phyloP scores from a whole-genome alignment of 1,140 invertebrate genomes.

The Zaprionus vittiger region DNA sequence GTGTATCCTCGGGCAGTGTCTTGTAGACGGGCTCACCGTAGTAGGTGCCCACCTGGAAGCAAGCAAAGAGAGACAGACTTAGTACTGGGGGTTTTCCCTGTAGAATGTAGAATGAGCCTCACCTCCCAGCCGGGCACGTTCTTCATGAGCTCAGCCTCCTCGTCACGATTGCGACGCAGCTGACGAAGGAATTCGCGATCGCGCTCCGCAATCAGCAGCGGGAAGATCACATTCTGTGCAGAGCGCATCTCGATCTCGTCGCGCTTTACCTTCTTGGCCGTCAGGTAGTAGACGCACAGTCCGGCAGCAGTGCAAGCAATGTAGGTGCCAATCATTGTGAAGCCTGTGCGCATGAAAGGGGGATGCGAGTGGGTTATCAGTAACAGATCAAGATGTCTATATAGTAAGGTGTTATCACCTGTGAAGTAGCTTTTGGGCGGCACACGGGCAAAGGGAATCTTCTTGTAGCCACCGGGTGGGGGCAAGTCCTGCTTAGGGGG shows the following conservation, averaged over 20 bases:
- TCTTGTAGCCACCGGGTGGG: constrained; percentile 92
- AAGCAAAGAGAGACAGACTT: neutral
- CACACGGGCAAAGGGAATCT: constrained; percentile 89
- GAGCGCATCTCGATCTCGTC: constrained; percentile 90
- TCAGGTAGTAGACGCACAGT: constrained; percentile 87
- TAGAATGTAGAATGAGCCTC: neutral
- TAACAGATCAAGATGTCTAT: neutral
- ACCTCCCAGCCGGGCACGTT: constrained; percentile 94
- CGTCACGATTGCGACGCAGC: constrained; percentile 91
- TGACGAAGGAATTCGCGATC: constrained; percentile 93
- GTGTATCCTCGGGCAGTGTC: constrained; percentile 85
- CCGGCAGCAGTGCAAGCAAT: constrained; percentile 86
- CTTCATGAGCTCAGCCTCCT: constrained; percentile 94
- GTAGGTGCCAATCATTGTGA: constrained; percentile 86
- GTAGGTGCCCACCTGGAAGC: constrained; percentile 90
- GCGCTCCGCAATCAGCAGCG: constrained; percentile 91
- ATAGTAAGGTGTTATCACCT: constrained; percentile 85
- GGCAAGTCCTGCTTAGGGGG: constrained; percentile 91
- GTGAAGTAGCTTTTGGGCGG: constrained; percentile 89
- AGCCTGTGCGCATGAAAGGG: constrained; percentile 81
- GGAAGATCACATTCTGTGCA: constrained; percentile 89
- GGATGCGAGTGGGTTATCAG: neutral
- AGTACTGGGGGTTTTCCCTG: neutral
- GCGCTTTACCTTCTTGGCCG: constrained; percentile 85
- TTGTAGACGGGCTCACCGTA: constrained; percentile 93